Evolutionary conservation across 2,888 invertebrate genomes (phyloP).

Genomic region (Lasioglossum zephyrum): DNA sequence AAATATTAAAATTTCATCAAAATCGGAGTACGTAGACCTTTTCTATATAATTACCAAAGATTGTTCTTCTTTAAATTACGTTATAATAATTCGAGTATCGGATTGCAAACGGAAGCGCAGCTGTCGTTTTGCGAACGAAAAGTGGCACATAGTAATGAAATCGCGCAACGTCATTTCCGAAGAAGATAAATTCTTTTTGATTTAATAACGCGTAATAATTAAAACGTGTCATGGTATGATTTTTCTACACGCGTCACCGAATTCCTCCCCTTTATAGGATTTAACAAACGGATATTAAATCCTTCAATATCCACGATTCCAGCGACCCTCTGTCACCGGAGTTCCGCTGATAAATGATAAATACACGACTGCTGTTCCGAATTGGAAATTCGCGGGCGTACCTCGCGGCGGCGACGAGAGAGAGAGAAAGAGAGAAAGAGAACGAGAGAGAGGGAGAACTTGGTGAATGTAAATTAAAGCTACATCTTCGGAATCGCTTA

Average conservation of each 20-base stretch:
- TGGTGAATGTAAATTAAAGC: slow-evolving; percentile 6
- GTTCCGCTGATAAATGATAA: slow-evolving; percentile 18
- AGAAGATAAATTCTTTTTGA: not conserved
- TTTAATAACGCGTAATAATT: slow-evolving; percentile 1
- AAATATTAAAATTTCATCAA: no score
- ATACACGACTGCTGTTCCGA: slow-evolving; percentile 7
- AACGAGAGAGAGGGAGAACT: not conserved
- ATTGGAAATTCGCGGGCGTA: slow-evolving; percentile 11
- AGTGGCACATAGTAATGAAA: not conserved
- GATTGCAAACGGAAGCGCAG: not conserved
- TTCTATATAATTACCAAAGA: no score
- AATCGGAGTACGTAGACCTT: no score
- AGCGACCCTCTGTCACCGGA: slow-evolving; percentile 7
- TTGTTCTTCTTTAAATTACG: no score
- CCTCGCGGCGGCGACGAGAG: not conserved
- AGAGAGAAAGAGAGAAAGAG: not conserved
- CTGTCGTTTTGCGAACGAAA: not conserved
- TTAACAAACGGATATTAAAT: slow-evolving; percentile 13
- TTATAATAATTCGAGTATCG: not conserved
- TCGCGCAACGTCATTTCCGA: not conserved
- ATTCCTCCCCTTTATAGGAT: not conserved
- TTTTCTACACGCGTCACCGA: not conserved
- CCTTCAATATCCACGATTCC: slow-evolving; percentile 13
- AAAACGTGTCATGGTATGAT: not conserved
- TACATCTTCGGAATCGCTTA: slow-evolving; percentile 15